phyloP scores from a whole-genome alignment of 1,140 invertebrate genomes.

The Drosophila punjabiensis region DNA sequence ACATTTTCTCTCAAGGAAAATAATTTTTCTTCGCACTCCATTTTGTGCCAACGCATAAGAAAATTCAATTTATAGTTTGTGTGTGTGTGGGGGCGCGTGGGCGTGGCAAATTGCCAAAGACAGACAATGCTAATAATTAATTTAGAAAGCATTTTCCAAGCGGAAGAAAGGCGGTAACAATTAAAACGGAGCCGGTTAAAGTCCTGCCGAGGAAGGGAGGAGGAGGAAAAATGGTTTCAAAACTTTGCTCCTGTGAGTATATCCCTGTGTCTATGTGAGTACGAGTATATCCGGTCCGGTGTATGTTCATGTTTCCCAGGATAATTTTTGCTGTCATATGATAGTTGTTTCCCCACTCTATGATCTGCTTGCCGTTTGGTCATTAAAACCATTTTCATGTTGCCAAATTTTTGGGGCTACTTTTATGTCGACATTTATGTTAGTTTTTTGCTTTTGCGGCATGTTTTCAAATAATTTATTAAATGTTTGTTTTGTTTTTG shows the following conservation, averaged over 20 bases:
- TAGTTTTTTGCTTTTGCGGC: slow-evolving; percentile 27
- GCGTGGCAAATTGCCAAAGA: slow-evolving; percentile 71
- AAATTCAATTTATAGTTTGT: slow-evolving; percentile 83
- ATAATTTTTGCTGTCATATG: slow-evolving; percentile 26
- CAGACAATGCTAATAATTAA: slow-evolving; percentile 80
- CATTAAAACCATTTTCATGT: slow-evolving; percentile 65
- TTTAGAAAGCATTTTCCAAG: slow-evolving; percentile 58
- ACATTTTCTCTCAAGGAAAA: slow-evolving; percentile 45
- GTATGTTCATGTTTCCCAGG: neutral
- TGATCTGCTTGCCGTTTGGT: slow-evolving; percentile 58
- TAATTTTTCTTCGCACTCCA: slow-evolving; percentile 55
- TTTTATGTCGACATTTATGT: slow-evolving; percentile 53
- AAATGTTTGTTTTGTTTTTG: slow-evolving; percentile 45
- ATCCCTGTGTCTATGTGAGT: slow-evolving; percentile 8
- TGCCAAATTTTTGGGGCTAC: slow-evolving; percentile 27
- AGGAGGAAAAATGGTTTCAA: neutral
- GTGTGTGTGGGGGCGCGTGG: slow-evolving; percentile 16
- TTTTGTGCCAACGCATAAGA: slow-evolving; percentile 65
- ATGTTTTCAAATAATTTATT: slow-evolving; percentile 62
- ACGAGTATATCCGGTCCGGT: slow-evolving; percentile 16
- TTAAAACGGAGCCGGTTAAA: slow-evolving; percentile 54
- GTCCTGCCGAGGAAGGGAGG: neutral
- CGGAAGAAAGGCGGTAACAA: slow-evolving; percentile 49
- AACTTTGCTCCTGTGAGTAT: slow-evolving; percentile 24
- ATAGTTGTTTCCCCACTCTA: slow-evolving; percentile 29